Percentiles rank a stretch among this genome's conserved stretches.
Evolutionary conservation across 2,113 vertebrate species (phyloP).

Genomic region (Ciconia boyciana): DNA sequence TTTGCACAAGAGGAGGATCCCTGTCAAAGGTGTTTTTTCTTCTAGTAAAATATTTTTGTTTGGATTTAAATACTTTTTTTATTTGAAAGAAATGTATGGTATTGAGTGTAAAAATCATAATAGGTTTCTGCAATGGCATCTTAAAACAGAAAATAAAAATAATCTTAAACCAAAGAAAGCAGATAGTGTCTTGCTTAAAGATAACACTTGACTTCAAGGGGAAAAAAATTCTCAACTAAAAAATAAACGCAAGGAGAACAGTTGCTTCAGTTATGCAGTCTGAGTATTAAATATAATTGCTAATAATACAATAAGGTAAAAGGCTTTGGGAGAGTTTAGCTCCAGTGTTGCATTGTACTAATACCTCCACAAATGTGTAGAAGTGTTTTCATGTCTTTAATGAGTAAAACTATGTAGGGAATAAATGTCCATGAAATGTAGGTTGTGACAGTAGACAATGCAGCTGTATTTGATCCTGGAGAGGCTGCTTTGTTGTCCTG

Average conservation of each 20-base stretch:
- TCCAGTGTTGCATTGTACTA: not conserved
- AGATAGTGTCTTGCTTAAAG: conserved; percentile 54
- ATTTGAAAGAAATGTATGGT: conserved; percentile 7
- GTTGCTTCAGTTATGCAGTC: not conserved
- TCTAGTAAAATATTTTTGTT: conserved; percentile 12
- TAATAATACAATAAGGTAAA: not conserved
- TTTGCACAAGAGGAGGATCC: conserved; percentile 6
- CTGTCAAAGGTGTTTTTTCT: not conserved
- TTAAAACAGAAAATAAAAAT: conserved; percentile 51
- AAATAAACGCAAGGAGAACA: not conserved
- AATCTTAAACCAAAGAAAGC: conserved; percentile 44
- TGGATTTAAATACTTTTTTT: not conserved
- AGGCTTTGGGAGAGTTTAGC: not conserved
- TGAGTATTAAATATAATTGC: not conserved
- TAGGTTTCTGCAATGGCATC: conserved; percentile 14
- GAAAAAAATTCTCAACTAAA: not conserved
- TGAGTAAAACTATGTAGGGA: not conserved
- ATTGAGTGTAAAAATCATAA: conserved; percentile 1
- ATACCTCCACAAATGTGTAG: not conserved
- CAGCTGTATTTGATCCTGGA: not conserved
- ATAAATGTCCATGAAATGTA: not conserved
- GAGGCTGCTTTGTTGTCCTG: not conserved
- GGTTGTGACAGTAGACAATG: not conserved
- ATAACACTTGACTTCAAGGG: not conserved
- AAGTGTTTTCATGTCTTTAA: not conserved